Evolutionary conservation across 2,113 vertebrate genomes (phyloP), one percentile per base, ranked within the genome.

Genomic region (Pipa parva): DNA sequence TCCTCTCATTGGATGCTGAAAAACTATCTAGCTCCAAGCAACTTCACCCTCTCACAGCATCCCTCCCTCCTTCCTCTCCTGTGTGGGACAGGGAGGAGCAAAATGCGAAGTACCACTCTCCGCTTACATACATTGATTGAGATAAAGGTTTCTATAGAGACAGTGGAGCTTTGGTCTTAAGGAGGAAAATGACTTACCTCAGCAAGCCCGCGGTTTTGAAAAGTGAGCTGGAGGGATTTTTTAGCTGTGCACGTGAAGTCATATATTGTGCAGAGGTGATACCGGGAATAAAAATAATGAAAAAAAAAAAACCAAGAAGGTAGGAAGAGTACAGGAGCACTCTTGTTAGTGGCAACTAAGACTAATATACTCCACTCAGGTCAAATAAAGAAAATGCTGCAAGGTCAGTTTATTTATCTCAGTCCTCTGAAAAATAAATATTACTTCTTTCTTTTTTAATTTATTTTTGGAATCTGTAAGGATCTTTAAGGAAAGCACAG

Each of bases 121-220:
- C 15, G 33, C 7, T 70, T 70, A 70, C 66, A 61, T 39, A 15
- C 3, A 6, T 74, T 51, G 68, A 77, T 72, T 1, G 36, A 50
- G 12, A 45, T 59, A 56, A 74, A 76, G 33, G 36, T 75, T 46
- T 25, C 71, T 66, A 75, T 73, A 65, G 62, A 21, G 48, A 73
- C 58, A 49, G 25, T 39, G 27, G 74, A 59, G 49, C 60, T 24
- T 52, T 70, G 66, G 58, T 61, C 46, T 54, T 61, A 48, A 45
- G 46, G 26, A 54, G 51, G 33, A 70, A 70, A 70, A 70, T 45
- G 57, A 42, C 66, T 60, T 70, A 61, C 66, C 66, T 70, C 66
- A 70, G 66, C 66, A 70, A 70, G 66, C 66, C 66, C 66, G 66
- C 58, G 66, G 66, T 70, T 70, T 70, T 70, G 66, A 70, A 70